Base-by-base conservation (phyloP, 2,113 vertebrate genomes). In the Sinocyclocheilus maitianheensis region DNA sequence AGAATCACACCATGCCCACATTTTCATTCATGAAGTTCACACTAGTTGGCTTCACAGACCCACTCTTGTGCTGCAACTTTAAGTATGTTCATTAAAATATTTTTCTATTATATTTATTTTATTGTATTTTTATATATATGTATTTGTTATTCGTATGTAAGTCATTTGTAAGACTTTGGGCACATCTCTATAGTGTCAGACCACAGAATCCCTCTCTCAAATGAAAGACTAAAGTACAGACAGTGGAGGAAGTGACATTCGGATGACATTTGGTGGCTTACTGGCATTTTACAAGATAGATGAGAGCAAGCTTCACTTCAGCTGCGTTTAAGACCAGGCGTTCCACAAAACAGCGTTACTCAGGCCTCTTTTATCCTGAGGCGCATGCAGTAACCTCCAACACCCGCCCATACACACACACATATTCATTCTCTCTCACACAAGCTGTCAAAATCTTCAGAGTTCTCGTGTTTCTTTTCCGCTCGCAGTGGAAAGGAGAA, bases 221-320 rank as follows among this genome's bases (percentile, higher is more conserved):
- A 88, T 77, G 74, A 84, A 75, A 81, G 77, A 79, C 87, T 85
- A 75, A 87, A 87, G 71, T 53, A 84, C 55, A 72, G 83, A 85
- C 81, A 51, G 75, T 16, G n/a, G 75, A 88, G 81, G 83, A 87
- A 88, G 85, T 89, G 90, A 89, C 90, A 88, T 91, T 91, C 86
- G 67, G 22, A 55, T 90, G 91, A 90, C 90, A 90, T 91, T 91
- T 91, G 82, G 81, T 84, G 90, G 65, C 62, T 85, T 85, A 76
- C 62, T 90, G 90, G 88, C 86, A 91, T 91, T 91, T 90, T 89
- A 83, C 77, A 84, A 88, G 89, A 91, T 84, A 86, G 71, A 88
- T 90, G 86, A 89, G 72, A 48, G 79, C 14, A 81, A 88, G 87
- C 83, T 86, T 87, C 83, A 88, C 86, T 90, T 87, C 84, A 84